A percentile compares a stretch with the other conserved stretches of the same genome.
Evolutionary conservation across 2,888 invertebrate species (phyloP).

Genomic region (Meiosimyza platycephala): DNA sequence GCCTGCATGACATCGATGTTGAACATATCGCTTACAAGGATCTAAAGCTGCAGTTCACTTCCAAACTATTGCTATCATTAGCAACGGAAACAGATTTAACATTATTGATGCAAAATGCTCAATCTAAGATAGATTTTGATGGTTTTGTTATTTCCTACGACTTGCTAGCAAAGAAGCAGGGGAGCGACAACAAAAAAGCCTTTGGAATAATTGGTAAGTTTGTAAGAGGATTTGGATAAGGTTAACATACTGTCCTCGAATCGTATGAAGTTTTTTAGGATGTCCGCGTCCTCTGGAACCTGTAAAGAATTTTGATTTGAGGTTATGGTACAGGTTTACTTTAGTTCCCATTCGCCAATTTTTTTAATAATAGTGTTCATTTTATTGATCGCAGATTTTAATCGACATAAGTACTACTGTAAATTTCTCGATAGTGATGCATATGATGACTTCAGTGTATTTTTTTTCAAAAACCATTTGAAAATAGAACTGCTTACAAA

Average conservation of each 20-base stretch:
- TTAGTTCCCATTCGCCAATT: too few species aligned
- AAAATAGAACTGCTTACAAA: conserved; percentile 32
- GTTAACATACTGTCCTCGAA: too few species aligned
- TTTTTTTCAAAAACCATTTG: conserved; percentile 43
- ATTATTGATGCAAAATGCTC: neutral
- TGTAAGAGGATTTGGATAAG: neutral
- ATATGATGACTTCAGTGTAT: conserved; percentile 53
- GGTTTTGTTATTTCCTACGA: conserved; percentile 54
- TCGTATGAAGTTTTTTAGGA: too few species aligned
- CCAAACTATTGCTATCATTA: neutral
- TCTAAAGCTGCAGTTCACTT: neutral
- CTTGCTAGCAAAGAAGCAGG: conserved; percentile 55
- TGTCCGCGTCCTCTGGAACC: too few species aligned
- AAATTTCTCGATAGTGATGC: conserved; percentile 45
- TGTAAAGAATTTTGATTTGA: too few species aligned
- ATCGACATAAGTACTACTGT: conserved; percentile 50
- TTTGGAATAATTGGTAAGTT: conserved; percentile 54
- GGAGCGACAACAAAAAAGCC: conserved; percentile 48
- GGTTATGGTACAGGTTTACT: too few species aligned
- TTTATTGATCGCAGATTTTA: conserved; percentile 53
- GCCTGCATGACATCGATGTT: conserved; percentile 38
- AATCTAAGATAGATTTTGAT: conserved; percentile 37
- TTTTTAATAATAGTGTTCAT: too few species aligned
- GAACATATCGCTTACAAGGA: conserved; percentile 13
- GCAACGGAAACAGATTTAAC: conserved; percentile 13